Evolutionary conservation across 1,140 invertebrate genomes (phyloP), one percentile per base, ranked within the genome.

Genomic region (Anastrepha obliqua): DNA sequence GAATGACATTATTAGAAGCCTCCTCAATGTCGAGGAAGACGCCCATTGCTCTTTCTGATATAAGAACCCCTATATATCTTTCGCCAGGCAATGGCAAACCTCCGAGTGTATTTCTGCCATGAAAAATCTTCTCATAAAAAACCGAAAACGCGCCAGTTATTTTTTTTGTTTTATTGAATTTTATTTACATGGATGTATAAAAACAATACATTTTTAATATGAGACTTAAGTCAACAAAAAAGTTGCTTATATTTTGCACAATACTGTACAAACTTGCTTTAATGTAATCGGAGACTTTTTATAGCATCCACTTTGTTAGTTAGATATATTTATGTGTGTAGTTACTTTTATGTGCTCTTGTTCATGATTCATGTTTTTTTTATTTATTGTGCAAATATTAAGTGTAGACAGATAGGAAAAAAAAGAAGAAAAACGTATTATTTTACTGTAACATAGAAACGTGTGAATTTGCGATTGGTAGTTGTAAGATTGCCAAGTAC

Each of bases 391-490:
- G 5, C 74, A 55, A 58, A 29, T 81, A 55, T 51, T 81, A 81
- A 55, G 74, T 81, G 74, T 47, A 81, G 74, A 51, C 74, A 81
- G 47, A 9, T 51, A 47, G n/a, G 5, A 39, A 13, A 42, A 74
- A 44, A 74, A 74, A 17, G 44, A n/a, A 55, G 17, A 1, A 81
- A 81, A 81, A 81, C 51, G 74, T 81, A 81, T 81, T 51, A 29
- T 20, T 81, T 81, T 81, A 81, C 74, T 81, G 74, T 81, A 81
- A 81, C 74, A 47, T 51, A 81, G 74, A 81, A 81, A 81, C 74
- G 74, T 81, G 74, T 81, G 74, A 81, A 81, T 81, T 81, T 81
- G 74, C 8, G 47, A 81, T 2, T 51, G 74, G 7, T 81, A 42
- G 3, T 42, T 47, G 29, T 81, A 20, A 81, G 29, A 20, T 42